Conservation (phyloP, 2,797 vertebrate species). For the Garrulus glandarius region DNA sequence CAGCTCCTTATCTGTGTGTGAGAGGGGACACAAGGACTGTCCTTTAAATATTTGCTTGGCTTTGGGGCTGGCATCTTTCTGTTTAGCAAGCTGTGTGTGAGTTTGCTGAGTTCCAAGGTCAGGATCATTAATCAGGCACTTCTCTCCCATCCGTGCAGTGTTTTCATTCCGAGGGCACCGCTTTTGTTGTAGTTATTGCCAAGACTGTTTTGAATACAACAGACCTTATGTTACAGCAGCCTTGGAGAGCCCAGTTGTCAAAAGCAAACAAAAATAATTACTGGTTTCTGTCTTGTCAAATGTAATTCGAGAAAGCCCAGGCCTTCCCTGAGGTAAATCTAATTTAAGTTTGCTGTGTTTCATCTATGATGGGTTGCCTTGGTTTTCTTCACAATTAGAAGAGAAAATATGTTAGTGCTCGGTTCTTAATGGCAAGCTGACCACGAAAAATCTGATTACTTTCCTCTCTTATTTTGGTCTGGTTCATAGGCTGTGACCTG, state of each 20-base stretch:
- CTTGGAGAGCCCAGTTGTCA: conserved; percentile 3
- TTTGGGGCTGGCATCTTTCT: background rate
- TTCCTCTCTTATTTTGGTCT: background rate
- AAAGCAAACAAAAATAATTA: conserved; percentile 48
- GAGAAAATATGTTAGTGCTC: conserved; percentile 21
- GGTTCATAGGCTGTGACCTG: conserved; percentile 17
- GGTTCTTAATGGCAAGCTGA: conserved; percentile 20
- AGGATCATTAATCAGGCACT: conserved; percentile 1
- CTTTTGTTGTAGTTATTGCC: background rate
- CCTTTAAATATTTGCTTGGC: background rate
- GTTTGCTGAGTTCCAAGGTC: background rate
- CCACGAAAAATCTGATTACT: conserved; percentile 8
- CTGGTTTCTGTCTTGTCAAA: background rate
- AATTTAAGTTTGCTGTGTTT: conserved; percentile 46
- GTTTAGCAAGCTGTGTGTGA: background rate
- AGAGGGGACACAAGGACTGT: background rate
- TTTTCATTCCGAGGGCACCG: background rate
- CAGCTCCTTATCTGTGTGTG: background rate
- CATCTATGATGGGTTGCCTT: conserved; percentile 26
- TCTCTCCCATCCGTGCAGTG: background rate
- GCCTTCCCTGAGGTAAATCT: conserved; percentile 49
- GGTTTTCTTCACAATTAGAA: conserved; percentile 59
- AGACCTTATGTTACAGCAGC: conserved; percentile 4
- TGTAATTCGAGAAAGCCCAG: conserved; percentile 36
- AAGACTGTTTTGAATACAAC: background rate